Evolutionary conservation across 1,140 invertebrate genomes (phyloP), one percentile per base, ranked within the genome.

Genomic region (Trachymyrmex septentrionalis): DNA sequence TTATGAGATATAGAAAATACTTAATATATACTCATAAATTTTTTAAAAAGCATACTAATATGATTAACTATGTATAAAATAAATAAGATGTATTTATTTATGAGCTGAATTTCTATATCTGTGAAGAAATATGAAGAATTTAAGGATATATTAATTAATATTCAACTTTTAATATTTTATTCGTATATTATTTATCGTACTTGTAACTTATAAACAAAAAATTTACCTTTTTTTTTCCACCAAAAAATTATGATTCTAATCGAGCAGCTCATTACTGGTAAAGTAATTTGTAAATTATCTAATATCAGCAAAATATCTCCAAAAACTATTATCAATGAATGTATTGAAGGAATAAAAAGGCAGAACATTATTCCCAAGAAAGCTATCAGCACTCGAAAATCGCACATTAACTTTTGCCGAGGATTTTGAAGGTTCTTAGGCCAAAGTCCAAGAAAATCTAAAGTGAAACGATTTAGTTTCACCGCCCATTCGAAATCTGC

Each of bases 401-500:
- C 57, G 19, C 30, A 80, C 16, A 55, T 12, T 24, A 69, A 55
- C 14, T 80, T 80, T 1, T 69, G 27, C 21, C 14, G 16, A 24
- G 14, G 12, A 30, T 6, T 63, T 38, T 27, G 64, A 14, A 34
- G 10, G 0, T 30, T n/a, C 10, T 50, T 38, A 21, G 71, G 77
- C 71, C 85, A 88, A 14, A 76, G 53, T 38, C 87, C 85, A n/a
- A 88, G 27, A 0, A 77, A 0, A n/a, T 63, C 21, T 19, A 86
- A 44, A 44, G 63, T 61, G 9, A 48, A 53, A 16, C 85, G 84
- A 57, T 88, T 88, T n/a, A 88, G 10, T n/a, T 57, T 57, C 34
- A 88, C 30, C 2, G 85, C 87, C 87, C 87, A 88, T 24, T 86
- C 69, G 14, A 75, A 87, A 34, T 88, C 77, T 63, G 21, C 19